phyloP scores from a whole-genome alignment of 2,888 invertebrate species.

The Drosophila tanythrix region DNA sequence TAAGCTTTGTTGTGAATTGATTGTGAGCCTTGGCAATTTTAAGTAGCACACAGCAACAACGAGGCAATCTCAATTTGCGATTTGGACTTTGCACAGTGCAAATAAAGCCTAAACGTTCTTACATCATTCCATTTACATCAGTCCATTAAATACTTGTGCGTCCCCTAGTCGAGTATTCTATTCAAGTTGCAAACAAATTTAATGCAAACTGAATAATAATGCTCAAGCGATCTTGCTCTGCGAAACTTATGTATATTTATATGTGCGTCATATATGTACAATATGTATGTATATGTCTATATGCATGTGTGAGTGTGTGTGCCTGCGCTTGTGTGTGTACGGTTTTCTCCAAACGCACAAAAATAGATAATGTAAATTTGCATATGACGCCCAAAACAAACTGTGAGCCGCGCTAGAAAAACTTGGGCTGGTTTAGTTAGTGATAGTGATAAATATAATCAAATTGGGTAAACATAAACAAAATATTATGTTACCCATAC shows the following conservation, averaged over 20 bases:
- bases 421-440: slow-evolving; percentile 30
- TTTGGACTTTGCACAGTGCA: not conserved
- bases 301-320: not conserved
- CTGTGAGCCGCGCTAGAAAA: slow-evolving; percentile 22
- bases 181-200: not conserved
- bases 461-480: slow-evolving; percentile 75
- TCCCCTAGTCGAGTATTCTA: not conserved
- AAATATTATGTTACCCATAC: slow-evolving; percentile 73
- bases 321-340: not conserved
- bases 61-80: not conserved
- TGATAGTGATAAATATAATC: slow-evolving; percentile 74
- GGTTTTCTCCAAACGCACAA: slow-evolving; percentile 1
- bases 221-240: not conserved
- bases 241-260: not conserved
- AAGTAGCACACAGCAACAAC: not conserved
- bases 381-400: slow-evolving; percentile 48
- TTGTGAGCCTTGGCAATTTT: not conserved
- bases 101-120: not conserved
- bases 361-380: slow-evolving; percentile 47
- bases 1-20: slow-evolving; percentile 2
- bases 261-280: not conserved
- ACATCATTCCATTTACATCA: no score
- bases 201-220: not conserved
- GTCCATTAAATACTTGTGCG: not conserved
- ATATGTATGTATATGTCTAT: not conserved